Base-by-base conservation (phyloP, 30 jellyfish, hydroid and myxozoan genomes). In the Cassiopea andromeda region DNA sequence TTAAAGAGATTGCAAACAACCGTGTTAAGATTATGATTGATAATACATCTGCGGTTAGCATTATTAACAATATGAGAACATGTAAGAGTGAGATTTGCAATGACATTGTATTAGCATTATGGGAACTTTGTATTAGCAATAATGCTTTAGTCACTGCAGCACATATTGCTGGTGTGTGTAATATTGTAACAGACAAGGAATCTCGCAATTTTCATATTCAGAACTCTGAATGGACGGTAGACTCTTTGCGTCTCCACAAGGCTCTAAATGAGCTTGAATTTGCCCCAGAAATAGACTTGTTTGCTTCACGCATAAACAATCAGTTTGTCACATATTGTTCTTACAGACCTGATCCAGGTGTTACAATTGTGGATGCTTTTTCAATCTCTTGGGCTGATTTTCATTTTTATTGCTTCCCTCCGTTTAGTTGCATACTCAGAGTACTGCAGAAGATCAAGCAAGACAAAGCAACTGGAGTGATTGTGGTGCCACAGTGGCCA, bases 61-160 rank as follows among this genome's bases (percentile, higher is more conserved):
- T 84, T 49, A 66, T 88, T 46, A 88, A 88, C 69, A 75, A 79
- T 59, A 88, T 88, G 95, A 92, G 95, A 10, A 88, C 91, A 45
- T 64, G 91, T 66, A 84, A 88, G 48, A 46, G 86, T 69, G 85
- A 60, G 13, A 7, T 60, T 15, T 68, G 85, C 19, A 70, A 88
- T 67, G 60, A 44, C 64, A 54, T 54, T 0, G 80, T 54, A 18
- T 14, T 68, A 48, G 75, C 69, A 45, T 77, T 88, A 77, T 78
- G 95, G 95, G 3, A 10, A 47, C 80, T 80, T 72, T 83, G 86
- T 47, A 46, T 78, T 44, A 60, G 1, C 17, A 78, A 19, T 18
- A 70, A 70, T 70, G 54, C 44, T 54, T 78, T 85, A 79, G 71
- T 88, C 64, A 75, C 86, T 15, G 90, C 85, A 38, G 59, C 91